A percentile compares a stretch with the other conserved stretches of the same genome.
Evolutionary conservation across 2,888 invertebrate genomes (phyloP).

Genomic region (Nomada fucata): DNA sequence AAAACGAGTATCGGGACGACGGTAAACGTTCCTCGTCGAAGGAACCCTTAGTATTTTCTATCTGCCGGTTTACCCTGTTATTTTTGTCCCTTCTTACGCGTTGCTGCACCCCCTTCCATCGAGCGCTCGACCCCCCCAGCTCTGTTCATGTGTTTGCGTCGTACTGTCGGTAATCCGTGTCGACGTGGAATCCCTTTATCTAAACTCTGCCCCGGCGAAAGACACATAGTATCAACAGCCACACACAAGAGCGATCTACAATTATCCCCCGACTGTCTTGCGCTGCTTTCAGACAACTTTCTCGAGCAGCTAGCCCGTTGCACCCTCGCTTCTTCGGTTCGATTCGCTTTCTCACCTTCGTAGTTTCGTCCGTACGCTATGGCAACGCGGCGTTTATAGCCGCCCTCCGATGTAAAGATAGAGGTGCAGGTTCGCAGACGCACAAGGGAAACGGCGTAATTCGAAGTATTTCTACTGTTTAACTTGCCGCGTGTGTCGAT

Average conservation of each 20-base stretch:
- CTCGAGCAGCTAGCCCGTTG: conserved; percentile 39
- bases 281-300: conserved; percentile 39
- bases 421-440: conserved; percentile 7
- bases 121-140: conserved; percentile 9
- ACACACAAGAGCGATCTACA: conserved; percentile 44
- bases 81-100: conserved; percentile 18
- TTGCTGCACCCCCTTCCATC: conserved; percentile 16
- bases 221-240: conserved; percentile 37
- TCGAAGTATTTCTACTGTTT: not conserved
- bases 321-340: conserved; percentile 62
- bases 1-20: not conserved
- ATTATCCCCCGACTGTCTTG: conserved; percentile 41
- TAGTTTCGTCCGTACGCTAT: conserved; percentile 11
- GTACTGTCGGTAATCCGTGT: conserved; percentile 46
- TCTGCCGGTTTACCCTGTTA: conserved; percentile 30
- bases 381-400: conserved; percentile 5
- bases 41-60: conserved; percentile 23
- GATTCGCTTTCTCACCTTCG: conserved; percentile 14
- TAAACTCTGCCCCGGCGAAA: conserved; percentile 28
- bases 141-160: conserved; percentile 11
- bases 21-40: not conserved
- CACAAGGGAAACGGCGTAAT: not conserved
- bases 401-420: conserved; percentile 1
- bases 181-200: conserved; percentile 54
- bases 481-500: conserved; percentile 15